Conservation (phyloP, 2,113 vertebrate genomes). For the Semnornis frantzii region DNA sequence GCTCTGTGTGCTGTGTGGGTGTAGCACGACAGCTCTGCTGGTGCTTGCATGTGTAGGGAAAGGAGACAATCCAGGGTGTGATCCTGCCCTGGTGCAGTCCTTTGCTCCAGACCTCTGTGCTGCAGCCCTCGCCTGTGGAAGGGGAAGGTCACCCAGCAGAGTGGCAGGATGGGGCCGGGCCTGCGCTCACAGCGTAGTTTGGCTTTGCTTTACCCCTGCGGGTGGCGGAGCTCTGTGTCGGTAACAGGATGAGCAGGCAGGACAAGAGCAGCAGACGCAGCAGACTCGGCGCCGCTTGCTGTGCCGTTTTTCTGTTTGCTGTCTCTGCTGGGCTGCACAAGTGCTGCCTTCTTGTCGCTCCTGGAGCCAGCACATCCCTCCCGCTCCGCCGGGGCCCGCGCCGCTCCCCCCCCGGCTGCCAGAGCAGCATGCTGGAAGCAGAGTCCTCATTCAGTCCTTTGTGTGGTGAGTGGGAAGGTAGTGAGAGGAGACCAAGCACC, state of each 20-base stretch:
- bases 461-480: slow-evolving; percentile 17
- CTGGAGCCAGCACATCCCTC: not conserved
- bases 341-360: not conserved
- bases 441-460: slow-evolving; percentile 40
- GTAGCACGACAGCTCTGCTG: not conserved
- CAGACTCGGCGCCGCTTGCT: not conserved
- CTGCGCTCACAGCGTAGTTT: not conserved
- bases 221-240: not conserved
- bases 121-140: not conserved
- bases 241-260: not conserved
- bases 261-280: not conserved
- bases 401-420: not conserved
- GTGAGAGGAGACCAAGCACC: slow-evolving; percentile 16
- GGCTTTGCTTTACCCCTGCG: not conserved
- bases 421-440: not conserved
- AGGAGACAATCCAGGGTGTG: not conserved
- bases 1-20: not conserved
- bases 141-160: not conserved
- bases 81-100: not conserved
- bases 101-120: not conserved
- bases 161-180: not conserved
- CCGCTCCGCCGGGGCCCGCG: not conserved
- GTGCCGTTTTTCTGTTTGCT: not conserved
- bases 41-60: not conserved
- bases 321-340: not conserved